Evolutionary conservation across 2,888 invertebrate genomes (phyloP).

Genomic region (Schizaphis graminum): DNA sequence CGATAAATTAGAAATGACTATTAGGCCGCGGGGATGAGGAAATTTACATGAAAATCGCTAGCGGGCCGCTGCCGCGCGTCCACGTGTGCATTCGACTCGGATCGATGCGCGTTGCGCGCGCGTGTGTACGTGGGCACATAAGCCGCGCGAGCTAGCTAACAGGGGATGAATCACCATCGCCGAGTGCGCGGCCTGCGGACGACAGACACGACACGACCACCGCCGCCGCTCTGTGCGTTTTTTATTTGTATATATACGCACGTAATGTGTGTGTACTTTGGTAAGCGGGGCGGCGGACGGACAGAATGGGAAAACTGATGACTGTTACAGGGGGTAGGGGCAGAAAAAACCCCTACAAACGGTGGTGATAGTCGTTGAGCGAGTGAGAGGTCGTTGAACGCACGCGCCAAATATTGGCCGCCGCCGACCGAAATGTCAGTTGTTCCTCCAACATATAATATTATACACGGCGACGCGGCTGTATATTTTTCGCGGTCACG

Average conservation of each 20-base stretch:
- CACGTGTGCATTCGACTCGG: slow-evolving; percentile 53
- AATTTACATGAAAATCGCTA: slow-evolving; percentile 64
- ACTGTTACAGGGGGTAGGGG: neutral
- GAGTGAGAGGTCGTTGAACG: slow-evolving; percentile 63
- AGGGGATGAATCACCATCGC: slow-evolving; percentile 47
- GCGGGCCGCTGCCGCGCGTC: neutral
- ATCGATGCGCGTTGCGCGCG: slow-evolving; percentile 50
- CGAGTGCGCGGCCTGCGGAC: slow-evolving; percentile 54
- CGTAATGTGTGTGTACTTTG: neutral
- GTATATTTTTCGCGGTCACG: slow-evolving; percentile 49
- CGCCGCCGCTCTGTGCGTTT: slow-evolving; percentile 4
- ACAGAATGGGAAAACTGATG: neutral
- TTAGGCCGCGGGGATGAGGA: slow-evolving; percentile 48
- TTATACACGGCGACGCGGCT: neutral
- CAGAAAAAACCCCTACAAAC: slow-evolving; percentile 36
- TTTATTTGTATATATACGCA: slow-evolving; percentile 16
- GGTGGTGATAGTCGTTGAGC: slow-evolving; percentile 7
- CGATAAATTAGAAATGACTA: slow-evolving; percentile 65
- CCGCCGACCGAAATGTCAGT: slow-evolving; percentile 49
- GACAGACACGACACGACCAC: slow-evolving; percentile 47
- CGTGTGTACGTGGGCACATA: slow-evolving; percentile 26
- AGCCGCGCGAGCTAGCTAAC: slow-evolving; percentile 53
- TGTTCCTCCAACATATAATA: neutral
- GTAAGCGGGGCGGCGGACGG: neutral
- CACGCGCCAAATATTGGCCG: slow-evolving; percentile 61